A percentile compares a stretch with the other conserved stretches of the same genome.
These are phyloP conservation scores for Cydia splendana DNA, from an alignment of 1,140 invertebrate genomes.

Conservation along the genomic window DNA sequence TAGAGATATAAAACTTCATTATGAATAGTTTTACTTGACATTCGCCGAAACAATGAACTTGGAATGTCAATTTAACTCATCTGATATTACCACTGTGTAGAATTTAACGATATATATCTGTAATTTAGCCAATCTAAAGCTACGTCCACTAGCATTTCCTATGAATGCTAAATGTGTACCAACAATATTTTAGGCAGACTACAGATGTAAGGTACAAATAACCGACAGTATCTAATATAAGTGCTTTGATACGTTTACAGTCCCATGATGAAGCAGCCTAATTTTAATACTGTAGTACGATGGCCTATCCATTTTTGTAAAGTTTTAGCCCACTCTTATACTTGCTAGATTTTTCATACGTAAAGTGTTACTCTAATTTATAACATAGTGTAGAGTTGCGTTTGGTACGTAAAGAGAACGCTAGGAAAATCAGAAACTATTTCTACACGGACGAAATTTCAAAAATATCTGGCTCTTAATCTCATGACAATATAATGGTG, in stretches of 20 bases:
- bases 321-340: conserved; percentile 44
- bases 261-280: conserved; percentile 34
- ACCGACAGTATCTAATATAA: conserved; percentile 52
- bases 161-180: conserved; percentile 18
- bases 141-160: conserved; percentile 10
- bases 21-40: background rate
- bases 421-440: background rate
- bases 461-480: background rate
- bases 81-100: background rate
- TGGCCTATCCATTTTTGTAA: conserved; percentile 50
- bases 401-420: conserved; percentile 29
- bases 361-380: conserved; percentile 57
- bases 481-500: background rate
- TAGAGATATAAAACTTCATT: background rate
- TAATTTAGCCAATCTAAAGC: conserved; percentile 9
- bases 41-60: background rate
- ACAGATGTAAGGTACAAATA: conserved; percentile 61
- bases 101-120: background rate
- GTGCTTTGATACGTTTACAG: conserved; percentile 37
- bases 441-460: background rate
- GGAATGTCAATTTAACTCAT: background rate
- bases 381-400: conserved; percentile 46
- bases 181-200: conserved; percentile 6
- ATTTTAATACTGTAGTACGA: conserved; percentile 37
- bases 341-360: conserved; percentile 63